phyloP scores from a whole-genome alignment of 1,140 invertebrate species.

The Pseudomyrmex gracilis region DNA sequence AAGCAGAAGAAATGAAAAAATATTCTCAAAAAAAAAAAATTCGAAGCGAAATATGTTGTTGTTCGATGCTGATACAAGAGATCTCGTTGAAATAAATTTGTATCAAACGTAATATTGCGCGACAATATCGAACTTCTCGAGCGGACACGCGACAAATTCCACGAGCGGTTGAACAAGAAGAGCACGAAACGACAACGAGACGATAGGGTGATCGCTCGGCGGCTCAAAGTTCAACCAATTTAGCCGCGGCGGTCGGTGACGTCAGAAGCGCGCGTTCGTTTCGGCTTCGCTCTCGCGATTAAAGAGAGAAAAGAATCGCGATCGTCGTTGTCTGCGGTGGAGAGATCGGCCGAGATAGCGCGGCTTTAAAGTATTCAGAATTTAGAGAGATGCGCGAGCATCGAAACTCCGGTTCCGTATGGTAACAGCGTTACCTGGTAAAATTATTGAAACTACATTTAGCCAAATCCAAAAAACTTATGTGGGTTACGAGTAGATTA shows the following conservation, averaged over 20 bases:
- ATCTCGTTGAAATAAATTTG: too few species aligned
- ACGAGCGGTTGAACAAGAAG: slow-evolving; percentile 43
- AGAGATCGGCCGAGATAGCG: slow-evolving; percentile 40
- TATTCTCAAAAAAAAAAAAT: too few species aligned
- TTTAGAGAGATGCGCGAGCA: background rate
- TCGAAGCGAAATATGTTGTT: too few species aligned
- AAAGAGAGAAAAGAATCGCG: slow-evolving; percentile 34
- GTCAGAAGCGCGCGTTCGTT: slow-evolving; percentile 69
- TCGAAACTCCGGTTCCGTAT: background rate
- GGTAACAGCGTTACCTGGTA: background rate
- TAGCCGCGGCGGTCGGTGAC: slow-evolving; percentile 70
- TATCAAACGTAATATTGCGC: slow-evolving; percentile 34
- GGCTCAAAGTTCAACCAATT: slow-evolving; percentile 80
- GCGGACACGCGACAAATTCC: slow-evolving; percentile 28
- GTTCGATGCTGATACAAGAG: too few species aligned
- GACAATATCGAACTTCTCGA: slow-evolving; percentile 3
- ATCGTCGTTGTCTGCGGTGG: slow-evolving; percentile 12
- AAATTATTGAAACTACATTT: background rate
- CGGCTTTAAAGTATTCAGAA: slow-evolving; percentile 11
- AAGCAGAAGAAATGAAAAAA: background rate
- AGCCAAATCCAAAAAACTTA: slow-evolving; percentile 7
- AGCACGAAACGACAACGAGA: slow-evolving; percentile 20
- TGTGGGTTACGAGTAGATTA: background rate
- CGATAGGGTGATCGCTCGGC: slow-evolving; percentile 76
- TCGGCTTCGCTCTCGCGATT: slow-evolving; percentile 19